phyloP scores from a whole-genome alignment of 2,888 invertebrate genomes.

The Dryomyza anilis region DNA sequence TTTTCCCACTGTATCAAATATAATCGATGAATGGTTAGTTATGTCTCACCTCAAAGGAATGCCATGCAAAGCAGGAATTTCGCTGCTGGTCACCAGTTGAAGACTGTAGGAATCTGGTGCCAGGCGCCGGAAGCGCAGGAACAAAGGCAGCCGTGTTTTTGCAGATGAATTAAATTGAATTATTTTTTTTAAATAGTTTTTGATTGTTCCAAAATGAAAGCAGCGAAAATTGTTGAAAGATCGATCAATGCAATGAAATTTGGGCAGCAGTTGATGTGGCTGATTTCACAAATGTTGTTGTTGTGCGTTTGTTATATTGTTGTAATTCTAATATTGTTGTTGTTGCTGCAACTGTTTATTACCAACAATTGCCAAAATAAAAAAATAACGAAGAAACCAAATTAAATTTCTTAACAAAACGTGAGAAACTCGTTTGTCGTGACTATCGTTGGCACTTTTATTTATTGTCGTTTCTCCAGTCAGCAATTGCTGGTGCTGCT shows the following conservation, averaged over 20 bases:
- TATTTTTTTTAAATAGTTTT: too few relatives aligned
- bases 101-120: neutral
- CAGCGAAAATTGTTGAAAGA: too few relatives aligned
- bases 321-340: neutral
- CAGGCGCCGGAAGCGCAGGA: too few relatives aligned
- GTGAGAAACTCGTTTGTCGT: neutral
- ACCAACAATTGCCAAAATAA: neutral
- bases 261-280: too few relatives aligned
- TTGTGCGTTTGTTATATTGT: neutral
- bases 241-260: neutral
- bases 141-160: too few relatives aligned
- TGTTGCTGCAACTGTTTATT: neutral
- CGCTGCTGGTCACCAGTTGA: neutral
- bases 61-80: slow-evolving; percentile 17
- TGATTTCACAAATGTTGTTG: too few relatives aligned
- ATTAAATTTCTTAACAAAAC: neutral
- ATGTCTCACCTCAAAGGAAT: slow-evolving; percentile 14
- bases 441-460: neutral
- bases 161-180: neutral
- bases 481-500: too few relatives aligned
- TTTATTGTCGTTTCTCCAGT: neutral
- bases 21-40: neutral
- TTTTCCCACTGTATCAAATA: too few relatives aligned
- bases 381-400: neutral
- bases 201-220: too few relatives aligned